Evolutionary conservation across 53 echinoderm and acorn worm genomes (phyloP), one percentile per base, ranked within the genome.

Genomic region (Zoroaster sp.): DNA sequence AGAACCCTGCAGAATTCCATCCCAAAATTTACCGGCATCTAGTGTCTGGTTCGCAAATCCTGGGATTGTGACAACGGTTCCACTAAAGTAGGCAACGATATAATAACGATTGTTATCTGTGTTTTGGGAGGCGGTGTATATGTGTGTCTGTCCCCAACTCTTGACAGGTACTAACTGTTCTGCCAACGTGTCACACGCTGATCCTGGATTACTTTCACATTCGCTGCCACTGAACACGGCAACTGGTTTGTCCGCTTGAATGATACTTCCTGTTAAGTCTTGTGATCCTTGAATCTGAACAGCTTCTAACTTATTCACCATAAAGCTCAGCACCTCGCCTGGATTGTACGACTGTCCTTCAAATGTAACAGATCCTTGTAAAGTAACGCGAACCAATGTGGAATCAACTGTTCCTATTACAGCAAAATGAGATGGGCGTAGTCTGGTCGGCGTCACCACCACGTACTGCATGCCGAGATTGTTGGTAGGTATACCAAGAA

Each of bases 91-190:
- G 2, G 88, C 90, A 68, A 91, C 33, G 28, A 93, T 40, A 2
- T 53, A 44, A 45, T 93, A 93, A 17, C 70, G 35, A n/a, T 87
- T 91, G 4, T 4, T 13, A 49, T 93, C 93, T 9, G 18, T 21
- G 18, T 13, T 44, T 35, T 52, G 78, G 8, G 80, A 87, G 59
- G 90, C 51, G 8, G 87, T 74, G 81, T 91, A 93, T 32, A 93
- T 80, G 43, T 93, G 83, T 40, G 8, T 78, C 43, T 53, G 69
- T 35, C 93, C 93, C 93, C 93, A 93, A 73, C 93, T 93, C 18
- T 87, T 72, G 0, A 93, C 88, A 15, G 90, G 93, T 33, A 93
- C 75, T 13, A 75, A 41, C 38, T 93, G 93, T 51, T 91, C 90
- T 0, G 71, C 52, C 51, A 90, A 34, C 5, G 72, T 79, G 49